Base-by-base conservation (phyloP, 2,888 invertebrate species). In the Eubasilissa splendida region DNA sequence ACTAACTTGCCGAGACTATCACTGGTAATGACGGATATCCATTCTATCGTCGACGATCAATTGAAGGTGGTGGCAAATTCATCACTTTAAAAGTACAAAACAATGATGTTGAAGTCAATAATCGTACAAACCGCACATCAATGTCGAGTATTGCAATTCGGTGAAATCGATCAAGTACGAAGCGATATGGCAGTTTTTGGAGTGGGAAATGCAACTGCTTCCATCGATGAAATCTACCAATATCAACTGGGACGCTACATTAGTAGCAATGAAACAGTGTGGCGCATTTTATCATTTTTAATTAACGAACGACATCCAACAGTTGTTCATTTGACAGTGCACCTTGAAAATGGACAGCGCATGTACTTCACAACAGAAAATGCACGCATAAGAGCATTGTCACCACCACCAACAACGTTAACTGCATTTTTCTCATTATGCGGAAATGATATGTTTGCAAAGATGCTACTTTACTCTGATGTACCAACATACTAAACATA, bases 1-100 rank as follows among this genome's bases (percentile, higher is more conserved):
- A 58, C 10, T 76, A 83, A 31, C 59, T 76, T 3, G 65, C 59
- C 10, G 84, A 85, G 11, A 86, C 85, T 2, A 52, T 79, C 3
- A 85, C 84, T 31, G 83, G 84, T 63, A 78, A 77, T 42, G 85
- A 86, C 80, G 85, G 86, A 50, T 87, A 87, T 82, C 86, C 85
- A 60, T n/a, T 79, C 73, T 87, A 87, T 82, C 80, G 84, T n/a
- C 79, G 86, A 22, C 80, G 85, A 82, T 65, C 53, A 31, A 58
- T 81, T 22, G 80, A 83, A 14, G 76, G 84, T 82, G 84, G 83
- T 77, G 82, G 84, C 14, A 33, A 33, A 58, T 4, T 4, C 4
- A 58, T 33, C 42, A 33, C 8, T 58, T 3, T 33, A n/a, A 56
- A 33, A 31, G 58, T 42, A 11, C 42, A 4, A 42, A 42, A n/a